Base-by-base conservation (phyloP, 2,888 invertebrate species). In the Parnassius orleans region DNA sequence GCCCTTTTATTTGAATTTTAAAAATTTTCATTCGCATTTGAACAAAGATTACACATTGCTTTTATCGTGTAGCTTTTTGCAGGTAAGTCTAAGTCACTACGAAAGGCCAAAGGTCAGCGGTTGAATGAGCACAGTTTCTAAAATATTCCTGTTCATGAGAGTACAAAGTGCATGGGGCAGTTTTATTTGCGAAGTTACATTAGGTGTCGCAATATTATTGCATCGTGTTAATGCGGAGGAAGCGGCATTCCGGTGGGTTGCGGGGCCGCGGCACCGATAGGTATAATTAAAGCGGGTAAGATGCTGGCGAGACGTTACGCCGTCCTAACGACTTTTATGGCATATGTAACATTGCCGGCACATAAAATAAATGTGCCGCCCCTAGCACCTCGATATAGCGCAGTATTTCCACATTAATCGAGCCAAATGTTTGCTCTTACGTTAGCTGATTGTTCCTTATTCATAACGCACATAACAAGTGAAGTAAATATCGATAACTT, bases 281-380 rank as follows among this genome's bases (percentile, higher is more conserved):
- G 83, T 87, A 88, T 90, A 91, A 90, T 91, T 91, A 90, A 87
- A 88, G 82, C 87, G 81, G 82, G 81, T 87, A 88, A 89, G 90
- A 89, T 85, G 89, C 79, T 82, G 90, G 83, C 89, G 88, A 89
- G 90, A 90, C 90, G 88, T 88, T 85, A 89, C 84, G 89, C 86
- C 83, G 86, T 84, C 89, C 87, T 90, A 90, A 90, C 91, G 90
- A 86, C 90, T 90, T 91, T 91, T 90, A 90, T 90, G 83, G 90
- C 88, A 87, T 87, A 90, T 90, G 90, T 90, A 87, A 90, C 91
- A 90, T 90, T 90, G 87, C 88, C 85, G 87, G 87, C 80, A 87
- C 90, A 88, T 90, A 88, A 90, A 90, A 90, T 89, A 88, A 90
- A 90, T 90, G 90, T 90, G 90, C 87, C 85, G 86, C 86, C 84